These are phyloP conservation scores for Dioctria rufipes DNA, from an alignment of 2,888 invertebrate species.

Conservation along the genomic window DNA sequence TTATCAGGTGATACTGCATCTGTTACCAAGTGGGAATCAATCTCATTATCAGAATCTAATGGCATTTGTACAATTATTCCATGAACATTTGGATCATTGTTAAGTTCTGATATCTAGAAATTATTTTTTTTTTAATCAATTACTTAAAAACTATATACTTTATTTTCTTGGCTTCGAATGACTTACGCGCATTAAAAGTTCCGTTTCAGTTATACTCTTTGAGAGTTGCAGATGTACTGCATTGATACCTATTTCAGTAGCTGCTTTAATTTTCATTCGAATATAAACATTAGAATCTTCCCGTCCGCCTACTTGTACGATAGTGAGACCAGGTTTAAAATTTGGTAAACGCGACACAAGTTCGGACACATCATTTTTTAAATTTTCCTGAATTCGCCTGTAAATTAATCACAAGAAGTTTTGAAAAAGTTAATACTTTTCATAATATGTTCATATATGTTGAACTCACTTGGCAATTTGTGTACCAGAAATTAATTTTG, in stretches of 20 bases:
- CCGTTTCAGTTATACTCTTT: slow-evolving; percentile 83
- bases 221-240: slow-evolving; percentile 87
- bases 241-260: slow-evolving; percentile 89
- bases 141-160: too few relatives aligned
- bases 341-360: slow-evolving; percentile 75
- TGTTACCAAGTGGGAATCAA: slow-evolving; percentile 89
- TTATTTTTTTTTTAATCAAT: too few relatives aligned
- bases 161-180: background rate
- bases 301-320: slow-evolving; percentile 95
- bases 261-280: slow-evolving; percentile 94
- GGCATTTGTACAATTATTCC: slow-evolving; percentile 99
- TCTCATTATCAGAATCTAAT: slow-evolving; percentile 84
- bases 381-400: slow-evolving; percentile 81
- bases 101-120: slow-evolving; percentile 74
- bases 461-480: slow-evolving; percentile 78
- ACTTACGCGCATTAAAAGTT: slow-evolving; percentile 71
- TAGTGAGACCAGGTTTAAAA: slow-evolving; percentile 86
- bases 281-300: slow-evolving; percentile 99
- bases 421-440: background rate
- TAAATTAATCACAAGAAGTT: slow-evolving; percentile 30
- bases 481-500: slow-evolving; percentile 77
- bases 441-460: background rate
- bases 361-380: slow-evolving; percentile 78
- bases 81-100: slow-evolving; percentile 87
- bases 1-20: slow-evolving; percentile 91